A percentile compares a stretch with the other conserved stretches of the same genome.
Evolutionary conservation across 2,113 vertebrate species (phyloP).

Genomic region (Actenoides lindsayi): DNA sequence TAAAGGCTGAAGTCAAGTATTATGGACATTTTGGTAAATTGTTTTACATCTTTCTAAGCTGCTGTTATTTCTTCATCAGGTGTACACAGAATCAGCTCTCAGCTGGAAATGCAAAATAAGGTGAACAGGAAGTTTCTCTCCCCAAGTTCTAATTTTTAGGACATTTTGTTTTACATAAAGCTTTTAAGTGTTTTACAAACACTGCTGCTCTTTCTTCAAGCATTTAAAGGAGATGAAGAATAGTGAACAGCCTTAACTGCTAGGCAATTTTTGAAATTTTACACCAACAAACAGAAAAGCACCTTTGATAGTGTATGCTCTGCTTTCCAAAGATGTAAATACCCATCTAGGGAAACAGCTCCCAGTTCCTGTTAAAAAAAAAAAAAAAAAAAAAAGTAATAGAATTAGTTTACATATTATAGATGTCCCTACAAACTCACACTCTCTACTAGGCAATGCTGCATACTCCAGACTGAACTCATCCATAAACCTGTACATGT

Average conservation of each 20-base stretch:
- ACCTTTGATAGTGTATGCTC: constrained; percentile 94
- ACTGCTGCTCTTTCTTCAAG: background rate
- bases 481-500: background rate
- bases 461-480: background rate
- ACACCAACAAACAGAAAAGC: background rate
- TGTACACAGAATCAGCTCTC: background rate
- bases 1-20: background rate
- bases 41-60: background rate
- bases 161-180: background rate
- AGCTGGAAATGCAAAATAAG: background rate
- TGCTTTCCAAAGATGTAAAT: constrained; percentile 98
- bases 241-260: background rate
- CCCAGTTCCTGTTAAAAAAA: constrained; percentile 85
- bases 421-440: background rate
- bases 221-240: background rate
- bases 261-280: background rate
- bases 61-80: background rate
- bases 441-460: background rate
- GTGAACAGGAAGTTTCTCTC: rapidly evolving
- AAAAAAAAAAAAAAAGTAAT: background rate
- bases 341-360: constrained; percentile 95
- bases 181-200: background rate
- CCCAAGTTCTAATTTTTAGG: background rate
- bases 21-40: background rate
- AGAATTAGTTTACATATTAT: background rate